phyloP scores from a whole-genome alignment of 2,888 invertebrate genomes.

The Tholera decimalis region DNA sequence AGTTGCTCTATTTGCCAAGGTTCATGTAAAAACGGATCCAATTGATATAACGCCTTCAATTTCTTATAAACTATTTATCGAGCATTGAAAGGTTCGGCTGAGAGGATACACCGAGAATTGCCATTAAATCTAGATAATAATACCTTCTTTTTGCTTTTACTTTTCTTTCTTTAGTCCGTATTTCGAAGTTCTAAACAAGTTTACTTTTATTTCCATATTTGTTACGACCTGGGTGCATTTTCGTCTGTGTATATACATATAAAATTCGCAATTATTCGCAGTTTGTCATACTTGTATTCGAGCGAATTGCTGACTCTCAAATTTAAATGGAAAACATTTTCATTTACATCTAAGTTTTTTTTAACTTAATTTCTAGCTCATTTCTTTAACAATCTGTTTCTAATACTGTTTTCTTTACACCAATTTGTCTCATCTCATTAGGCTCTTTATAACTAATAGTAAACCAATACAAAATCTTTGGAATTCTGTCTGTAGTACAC shows the following conservation, averaged over 20 bases:
- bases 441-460: no score
- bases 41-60: slow-evolving; percentile 41
- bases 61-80: slow-evolving; percentile 42
- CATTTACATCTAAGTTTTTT: no score
- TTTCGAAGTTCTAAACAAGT: not conserved
- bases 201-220: slow-evolving; percentile 6
- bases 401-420: no score
- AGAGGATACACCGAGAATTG: slow-evolving; percentile 21
- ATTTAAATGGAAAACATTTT: no score
- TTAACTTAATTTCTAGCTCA: slow-evolving; percentile 8
- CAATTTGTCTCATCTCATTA: no score
- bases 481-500: no score
- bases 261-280: no score
- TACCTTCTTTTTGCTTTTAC: slow-evolving; percentile 30
- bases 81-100: slow-evolving; percentile 26
- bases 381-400: slow-evolving; percentile 13
- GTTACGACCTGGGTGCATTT: not conserved
- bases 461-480: no score
- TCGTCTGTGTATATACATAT: not conserved
- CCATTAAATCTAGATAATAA: slow-evolving; percentile 27
- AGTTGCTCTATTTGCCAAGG: slow-evolving; percentile 25
- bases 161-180: slow-evolving; percentile 19
- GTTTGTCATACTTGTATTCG: not conserved
- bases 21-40: slow-evolving; percentile 29
- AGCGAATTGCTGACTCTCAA: no score